phyloP scores from a whole-genome alignment of 1,140 invertebrate species.

The Diachasma alloeum region DNA sequence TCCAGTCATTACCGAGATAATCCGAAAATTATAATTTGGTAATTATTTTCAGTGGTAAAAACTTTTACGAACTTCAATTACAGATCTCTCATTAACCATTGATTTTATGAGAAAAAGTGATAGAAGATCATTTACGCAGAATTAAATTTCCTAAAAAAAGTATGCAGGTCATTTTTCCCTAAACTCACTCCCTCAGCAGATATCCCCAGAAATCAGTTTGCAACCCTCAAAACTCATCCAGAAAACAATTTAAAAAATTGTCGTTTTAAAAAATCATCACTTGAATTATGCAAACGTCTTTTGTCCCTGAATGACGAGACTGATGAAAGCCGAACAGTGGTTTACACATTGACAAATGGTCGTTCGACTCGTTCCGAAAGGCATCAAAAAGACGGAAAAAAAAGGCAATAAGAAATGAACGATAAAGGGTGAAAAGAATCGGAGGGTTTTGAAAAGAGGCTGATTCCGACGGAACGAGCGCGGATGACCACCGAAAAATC shows the following conservation, averaged over 20 bases:
- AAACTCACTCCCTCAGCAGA: too few species aligned
- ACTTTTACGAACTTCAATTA: too few species aligned
- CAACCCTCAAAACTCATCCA: too few species aligned
- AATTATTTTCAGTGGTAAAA: too few species aligned
- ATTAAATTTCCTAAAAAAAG: too few species aligned
- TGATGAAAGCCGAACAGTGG: background rate
- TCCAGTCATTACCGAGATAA: too few species aligned
- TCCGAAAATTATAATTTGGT: too few species aligned
- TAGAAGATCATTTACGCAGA: background rate
- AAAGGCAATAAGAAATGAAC: background rate
- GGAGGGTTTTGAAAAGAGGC: background rate
- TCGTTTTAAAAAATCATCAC: background rate
- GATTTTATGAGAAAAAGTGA: background rate
- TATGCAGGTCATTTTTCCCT: too few species aligned
- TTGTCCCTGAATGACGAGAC: background rate
- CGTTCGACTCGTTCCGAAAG: background rate
- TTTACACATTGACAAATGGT: background rate
- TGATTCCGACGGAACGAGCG: background rate
- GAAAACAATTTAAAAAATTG: too few species aligned
- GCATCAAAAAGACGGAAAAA: background rate
- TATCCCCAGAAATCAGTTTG: too few species aligned
- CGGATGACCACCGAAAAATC: conserved; percentile 2
- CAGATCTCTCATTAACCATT: too few species aligned
- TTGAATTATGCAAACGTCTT: background rate
- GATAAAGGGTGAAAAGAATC: conserved; percentile 5